phyloP scores from a whole-genome alignment of 2,797 vertebrate genomes.

The Hipposideros larvatus region DNA sequence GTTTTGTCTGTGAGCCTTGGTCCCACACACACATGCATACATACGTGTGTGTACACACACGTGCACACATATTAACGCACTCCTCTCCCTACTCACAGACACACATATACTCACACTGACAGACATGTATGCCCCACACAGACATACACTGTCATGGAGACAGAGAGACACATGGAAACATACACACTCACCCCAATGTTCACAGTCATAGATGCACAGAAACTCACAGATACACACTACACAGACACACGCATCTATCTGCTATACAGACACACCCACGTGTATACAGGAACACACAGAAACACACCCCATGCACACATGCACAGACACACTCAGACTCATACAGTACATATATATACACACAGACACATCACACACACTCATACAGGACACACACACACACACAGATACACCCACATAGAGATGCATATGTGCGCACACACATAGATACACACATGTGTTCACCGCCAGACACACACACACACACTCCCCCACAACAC shows the following conservation, averaged over 20 bases:
- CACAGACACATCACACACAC: neutral
- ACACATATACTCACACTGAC: neutral
- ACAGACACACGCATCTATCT: neutral
- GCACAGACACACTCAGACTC: neutral
- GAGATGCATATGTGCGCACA: too few relatives aligned
- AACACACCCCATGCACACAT: neutral
- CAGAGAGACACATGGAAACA: neutral
- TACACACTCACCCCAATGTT: neutral
- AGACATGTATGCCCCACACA: neutral
- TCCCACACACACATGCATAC: neutral
- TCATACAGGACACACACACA: neutral
- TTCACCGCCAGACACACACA: neutral
- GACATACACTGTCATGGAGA: neutral
- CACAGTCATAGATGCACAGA: neutral
- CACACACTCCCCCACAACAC: neutral
- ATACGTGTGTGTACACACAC: too few relatives aligned
- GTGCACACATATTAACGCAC: too few relatives aligned
- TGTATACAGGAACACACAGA: neutral
- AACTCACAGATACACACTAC: neutral
- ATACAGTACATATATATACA: neutral
- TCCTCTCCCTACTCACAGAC: too few relatives aligned
- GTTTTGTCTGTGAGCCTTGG: too few relatives aligned
- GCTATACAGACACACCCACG: neutral
- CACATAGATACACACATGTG: accelerated
- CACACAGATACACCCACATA: too few relatives aligned